Base-by-base conservation (phyloP, 2,888 invertebrate genomes). In the Tuberolachnus salignus region DNA sequence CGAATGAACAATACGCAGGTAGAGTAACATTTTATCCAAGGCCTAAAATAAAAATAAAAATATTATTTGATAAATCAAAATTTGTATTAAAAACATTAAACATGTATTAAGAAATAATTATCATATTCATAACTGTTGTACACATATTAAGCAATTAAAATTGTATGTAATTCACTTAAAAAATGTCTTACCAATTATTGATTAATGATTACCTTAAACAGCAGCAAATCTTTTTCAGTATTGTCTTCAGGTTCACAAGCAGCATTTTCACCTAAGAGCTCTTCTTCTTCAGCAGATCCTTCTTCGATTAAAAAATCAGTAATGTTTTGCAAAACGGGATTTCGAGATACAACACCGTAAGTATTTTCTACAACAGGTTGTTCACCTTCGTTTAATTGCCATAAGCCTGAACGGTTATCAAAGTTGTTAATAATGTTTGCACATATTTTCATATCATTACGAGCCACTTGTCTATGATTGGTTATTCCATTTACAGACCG, bases 301-400 rank as follows among this genome's bases (percentile, higher is more conserved):
- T 99, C 99, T 86, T 99, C 98, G 82, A 99, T 98, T 72, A 98
- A 87, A 85, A 95, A 98, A 85, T 99, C 98, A 0, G 98, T 97
- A 83, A 99, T 98, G 85, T 98, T 97, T 85, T 95, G 93, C 81
- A 99, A 87, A 9, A 98, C 92, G 0, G 98, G 98, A 87, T 98
- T 98, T 83, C 91, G 92, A 0, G 94, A 93, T 69, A 91, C 90
- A 57, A 94, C 88, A 61, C 92, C 93, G 84, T 90, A 91, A 16
- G 88, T 87, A 86, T 88, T 83, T 55, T 83, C 83, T 80, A 49
- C 34, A 0, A 23, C 23, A 26, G 44, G 26, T 55, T 72, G 23
- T 3, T 82, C 82, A 1, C 16, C 59, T 26, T 80, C 57, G 16
- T 9, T 51, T 53, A n/a, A 23, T 57, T 73, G 57, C 82, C 82